These are phyloP conservation scores for Cinclus cinclus DNA, from an alignment of 2,113 vertebrate genomes.

Conservation along the genomic window DNA sequence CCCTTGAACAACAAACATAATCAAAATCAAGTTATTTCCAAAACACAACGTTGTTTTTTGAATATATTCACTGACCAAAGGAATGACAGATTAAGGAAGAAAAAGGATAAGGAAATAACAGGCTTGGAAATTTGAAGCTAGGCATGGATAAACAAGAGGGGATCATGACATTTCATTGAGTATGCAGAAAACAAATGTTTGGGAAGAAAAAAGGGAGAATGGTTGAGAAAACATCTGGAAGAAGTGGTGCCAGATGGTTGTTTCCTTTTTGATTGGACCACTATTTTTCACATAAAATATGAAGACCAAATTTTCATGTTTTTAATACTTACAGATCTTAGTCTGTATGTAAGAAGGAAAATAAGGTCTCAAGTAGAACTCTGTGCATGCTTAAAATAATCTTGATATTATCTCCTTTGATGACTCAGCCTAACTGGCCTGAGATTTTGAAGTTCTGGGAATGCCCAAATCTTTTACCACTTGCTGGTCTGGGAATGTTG, in stretches of 20 bases:
- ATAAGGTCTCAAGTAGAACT: not conserved
- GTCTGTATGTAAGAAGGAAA: not conserved
- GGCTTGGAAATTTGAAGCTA: not conserved
- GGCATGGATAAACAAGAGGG: not conserved
- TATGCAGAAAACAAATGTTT: not conserved
- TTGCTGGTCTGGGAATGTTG: not conserved
- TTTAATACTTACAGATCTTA: constrained; percentile 26
- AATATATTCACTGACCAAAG: not conserved
- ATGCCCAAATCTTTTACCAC: not conserved
- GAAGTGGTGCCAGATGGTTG: not conserved
- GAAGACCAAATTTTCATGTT: not conserved
- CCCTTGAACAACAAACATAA: not conserved
- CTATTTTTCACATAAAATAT: constrained; percentile 4
- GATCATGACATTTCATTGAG: not conserved
- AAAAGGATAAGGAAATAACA: not conserved
- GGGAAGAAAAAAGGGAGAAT: not conserved
- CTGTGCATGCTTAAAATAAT: constrained; percentile 4
- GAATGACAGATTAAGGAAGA: not conserved
- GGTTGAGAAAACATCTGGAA: constrained; percentile 8
- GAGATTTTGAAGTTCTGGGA: not conserved
- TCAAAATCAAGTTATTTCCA: constrained; percentile 15
- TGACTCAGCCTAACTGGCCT: constrained; percentile 4
- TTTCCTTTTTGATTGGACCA: not conserved
- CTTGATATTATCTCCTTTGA: not conserved
- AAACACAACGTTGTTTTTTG: not conserved